Base-by-base conservation (phyloP, 2,113 vertebrate genomes). In the Rhinopomastus cyanomelas region DNA sequence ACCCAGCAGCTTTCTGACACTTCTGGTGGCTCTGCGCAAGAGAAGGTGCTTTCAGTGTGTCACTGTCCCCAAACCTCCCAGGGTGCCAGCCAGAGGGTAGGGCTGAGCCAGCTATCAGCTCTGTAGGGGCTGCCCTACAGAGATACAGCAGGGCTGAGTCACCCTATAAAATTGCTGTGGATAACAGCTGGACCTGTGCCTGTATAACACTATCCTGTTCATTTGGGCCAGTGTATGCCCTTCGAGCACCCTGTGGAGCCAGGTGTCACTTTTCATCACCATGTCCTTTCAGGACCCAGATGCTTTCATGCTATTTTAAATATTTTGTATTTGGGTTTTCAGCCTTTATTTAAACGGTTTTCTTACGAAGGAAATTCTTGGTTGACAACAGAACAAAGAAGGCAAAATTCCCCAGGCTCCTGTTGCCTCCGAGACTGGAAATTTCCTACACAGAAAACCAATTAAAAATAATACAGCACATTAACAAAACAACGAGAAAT, bases 211-310 rank as follows among this genome's bases (percentile, higher is more conserved):
- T 15, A 42, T 15, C 39, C 39, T 42, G 39, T 42, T 42, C 11
- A 42, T 42, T 42, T 42, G 11, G 39, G 39, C 11, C 39, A 42
- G 39, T 15, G 15, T 3, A 0, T 2, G 6, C 44, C 6, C 51
- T 8, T 9, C 30, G 18, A 36, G 65, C 60, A 27, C 52, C 3
- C 36, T 6, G 16, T 5, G 26, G 51, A 32, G 51, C 34, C 57
- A 52, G 16, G 3, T 65, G 57, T 3, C 39, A 37, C 27, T 42
- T 42, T 42, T 42, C 39, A 42, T 42, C 39, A 42, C 39, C 39
- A 42, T 42, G 15, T 42, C 39, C 39, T 15, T 15, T 42, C 39
- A 42, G 15, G 39, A 42, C 39, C 39, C 39, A 42, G 39, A 42
- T 42, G 39, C 11, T 15, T 42, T 42, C 3, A 1, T 20, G 14